Conservation (phyloP, 2,113 vertebrate species). For the Clarias magur region DNA sequence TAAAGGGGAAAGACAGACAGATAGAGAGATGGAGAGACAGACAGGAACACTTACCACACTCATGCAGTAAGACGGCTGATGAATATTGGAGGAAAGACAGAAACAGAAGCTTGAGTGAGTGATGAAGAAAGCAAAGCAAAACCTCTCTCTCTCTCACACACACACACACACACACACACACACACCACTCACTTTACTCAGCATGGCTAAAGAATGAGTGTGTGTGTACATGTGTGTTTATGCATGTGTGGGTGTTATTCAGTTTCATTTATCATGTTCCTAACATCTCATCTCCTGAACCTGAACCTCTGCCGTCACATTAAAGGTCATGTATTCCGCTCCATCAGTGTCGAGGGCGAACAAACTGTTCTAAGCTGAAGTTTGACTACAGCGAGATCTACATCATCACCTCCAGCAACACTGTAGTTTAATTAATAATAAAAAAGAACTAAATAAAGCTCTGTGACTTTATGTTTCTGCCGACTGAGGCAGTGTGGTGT, state of each 20-base stretch:
- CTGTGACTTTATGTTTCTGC: neutral
- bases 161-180: constrained; percentile 2
- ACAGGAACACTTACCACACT: constrained; percentile 56
- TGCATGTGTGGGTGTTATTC: neutral
- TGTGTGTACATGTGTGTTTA: neutral
- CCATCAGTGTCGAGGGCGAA: neutral
- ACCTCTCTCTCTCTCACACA: neutral
- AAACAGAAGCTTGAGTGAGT: constrained; percentile 13
- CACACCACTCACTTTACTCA: neutral
- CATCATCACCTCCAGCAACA: neutral
- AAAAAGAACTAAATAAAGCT: neutral
- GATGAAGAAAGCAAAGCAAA: constrained; percentile 48
- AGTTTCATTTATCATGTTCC: neutral
- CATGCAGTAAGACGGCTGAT: constrained; percentile 63
- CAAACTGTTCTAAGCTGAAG: neutral
- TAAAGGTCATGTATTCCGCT: no score
- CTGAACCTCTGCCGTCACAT: neutral
- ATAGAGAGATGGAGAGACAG: neutral
- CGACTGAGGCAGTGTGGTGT: neutral
- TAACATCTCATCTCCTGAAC: neutral
- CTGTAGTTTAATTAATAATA: neutral
- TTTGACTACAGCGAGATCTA: neutral
- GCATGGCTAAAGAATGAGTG: neutral
- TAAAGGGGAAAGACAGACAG: neutral
- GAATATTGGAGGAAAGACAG: constrained; percentile 36